Conservation (phyloP, 2,113 vertebrate species). For the Danionella cerebrum region DNA sequence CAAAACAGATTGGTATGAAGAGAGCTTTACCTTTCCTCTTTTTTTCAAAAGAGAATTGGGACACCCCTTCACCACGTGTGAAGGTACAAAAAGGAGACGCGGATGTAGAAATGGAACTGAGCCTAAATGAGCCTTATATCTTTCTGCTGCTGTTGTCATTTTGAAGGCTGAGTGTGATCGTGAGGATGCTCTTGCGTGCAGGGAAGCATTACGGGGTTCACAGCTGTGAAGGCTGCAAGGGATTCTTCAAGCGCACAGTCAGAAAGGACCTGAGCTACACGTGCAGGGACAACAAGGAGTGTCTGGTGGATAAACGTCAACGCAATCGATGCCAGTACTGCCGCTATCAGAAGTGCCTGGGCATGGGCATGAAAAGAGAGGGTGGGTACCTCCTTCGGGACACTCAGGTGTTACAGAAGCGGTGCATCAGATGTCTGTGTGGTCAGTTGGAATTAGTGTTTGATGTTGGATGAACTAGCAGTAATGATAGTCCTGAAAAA, state of each 20-base stretch:
- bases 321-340: constrained; percentile 97
- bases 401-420: too few relatives aligned
- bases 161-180: neutral
- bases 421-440: neutral
- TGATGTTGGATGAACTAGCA: too few relatives aligned
- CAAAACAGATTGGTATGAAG: too few relatives aligned
- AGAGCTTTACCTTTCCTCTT: too few relatives aligned
- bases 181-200: constrained; percentile 37
- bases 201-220: constrained; percentile 96
- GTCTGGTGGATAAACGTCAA: constrained; percentile 92
- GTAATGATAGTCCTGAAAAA: too few relatives aligned
- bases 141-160: neutral
- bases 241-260: constrained; percentile 94
- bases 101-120: too few relatives aligned
- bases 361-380: constrained; percentile 95
- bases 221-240: constrained; percentile 96
- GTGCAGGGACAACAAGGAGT: constrained; percentile 92
- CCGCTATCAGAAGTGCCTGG: constrained; percentile 97
- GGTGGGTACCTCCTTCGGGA: constrained; percentile 70
- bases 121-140: too few relatives aligned
- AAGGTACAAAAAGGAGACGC: too few relatives aligned
- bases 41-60: too few relatives aligned
- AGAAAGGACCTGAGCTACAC: constrained; percentile 93
- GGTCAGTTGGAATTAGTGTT: too few relatives aligned
- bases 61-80: too few relatives aligned